Evolutionary conservation across 2,797 vertebrate species (phyloP).

Genomic region (Microchirus variegatus): DNA sequence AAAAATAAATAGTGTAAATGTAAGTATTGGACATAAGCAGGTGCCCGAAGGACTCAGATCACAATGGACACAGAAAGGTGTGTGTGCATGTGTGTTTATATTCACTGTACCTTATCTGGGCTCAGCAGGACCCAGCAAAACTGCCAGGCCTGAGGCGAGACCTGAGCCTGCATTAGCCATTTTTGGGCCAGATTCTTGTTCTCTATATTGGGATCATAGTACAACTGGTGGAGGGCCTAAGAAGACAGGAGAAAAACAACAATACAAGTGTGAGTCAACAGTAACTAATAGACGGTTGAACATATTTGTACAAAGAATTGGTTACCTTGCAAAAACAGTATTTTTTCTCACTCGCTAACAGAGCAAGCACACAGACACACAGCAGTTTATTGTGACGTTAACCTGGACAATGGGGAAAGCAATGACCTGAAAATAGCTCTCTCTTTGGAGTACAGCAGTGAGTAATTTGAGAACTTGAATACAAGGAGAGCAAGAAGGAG

Average conservation of each 20-base stretch:
- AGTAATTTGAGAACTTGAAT: constrained; percentile 56
- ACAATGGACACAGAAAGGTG: not conserved
- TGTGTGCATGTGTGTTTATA: not conserved
- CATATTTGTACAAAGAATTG: constrained; percentile 12
- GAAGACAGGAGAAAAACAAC: constrained; percentile 23
- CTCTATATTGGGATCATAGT: constrained; percentile 99
- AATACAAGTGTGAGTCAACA: constrained; percentile 1
- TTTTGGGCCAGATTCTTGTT: constrained; percentile 99
- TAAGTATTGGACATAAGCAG: too few species aligned
- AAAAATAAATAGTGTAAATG: too few species aligned
- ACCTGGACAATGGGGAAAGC: constrained; percentile 38
- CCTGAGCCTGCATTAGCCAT: constrained; percentile 99
- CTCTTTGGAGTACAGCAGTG: constrained; percentile 39
- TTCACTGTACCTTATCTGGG: constrained; percentile 87
- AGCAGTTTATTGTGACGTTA: constrained; percentile 37
- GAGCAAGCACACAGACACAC: constrained; percentile 8
- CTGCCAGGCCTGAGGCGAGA: constrained; percentile 98
- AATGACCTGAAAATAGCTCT: constrained; percentile 56
- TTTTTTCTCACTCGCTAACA: constrained; percentile 16
- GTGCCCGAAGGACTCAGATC: too few species aligned
- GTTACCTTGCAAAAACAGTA: constrained; percentile 33
- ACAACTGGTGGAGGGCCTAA: constrained; percentile 97
- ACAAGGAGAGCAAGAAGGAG: constrained; percentile 21
- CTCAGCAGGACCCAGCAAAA: constrained; percentile 97
- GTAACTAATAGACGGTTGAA: constrained; percentile 2